phyloP scores from a whole-genome alignment of 2,113 vertebrate genomes.

The Oceanites oceanicus region DNA sequence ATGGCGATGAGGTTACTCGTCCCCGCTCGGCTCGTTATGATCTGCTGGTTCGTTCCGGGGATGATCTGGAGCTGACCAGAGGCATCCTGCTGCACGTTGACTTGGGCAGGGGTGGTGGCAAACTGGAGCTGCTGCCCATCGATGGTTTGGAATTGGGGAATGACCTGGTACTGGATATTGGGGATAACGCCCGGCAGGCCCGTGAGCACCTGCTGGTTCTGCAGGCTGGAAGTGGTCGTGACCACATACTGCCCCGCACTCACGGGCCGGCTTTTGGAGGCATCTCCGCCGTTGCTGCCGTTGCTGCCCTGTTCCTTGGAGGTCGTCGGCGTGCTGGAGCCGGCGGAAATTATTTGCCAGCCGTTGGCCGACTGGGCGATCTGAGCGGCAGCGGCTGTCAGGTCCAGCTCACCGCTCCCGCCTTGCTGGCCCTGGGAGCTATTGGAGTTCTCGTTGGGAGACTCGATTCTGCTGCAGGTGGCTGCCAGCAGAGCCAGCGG shows the following conservation, averaged over 20 bases:
- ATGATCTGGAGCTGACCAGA: conserved; percentile 92
- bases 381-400: conserved; percentile 81
- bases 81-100: conserved; percentile 86
- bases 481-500: conserved; percentile 94
- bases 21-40: conserved; percentile 79
- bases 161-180: conserved; percentile 96
- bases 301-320: conserved; percentile 75
- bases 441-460: conserved; percentile 87
- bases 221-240: conserved; percentile 79
- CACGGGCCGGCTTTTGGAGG: conserved; percentile 77
- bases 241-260: conserved; percentile 85
- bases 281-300: conserved; percentile 59
- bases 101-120: conserved; percentile 73
- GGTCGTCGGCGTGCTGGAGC: conserved; percentile 74
- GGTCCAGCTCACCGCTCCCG: conserved; percentile 81
- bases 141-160: conserved; percentile 94
- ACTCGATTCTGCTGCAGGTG: conserved; percentile 96
- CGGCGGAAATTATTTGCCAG: conserved; percentile 90
- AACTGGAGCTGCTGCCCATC: conserved; percentile 94
- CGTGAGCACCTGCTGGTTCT: conserved; percentile 90
- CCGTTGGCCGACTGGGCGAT: conserved; percentile 86
- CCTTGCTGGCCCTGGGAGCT: conserved; percentile 79
- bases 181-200: conserved; percentile 87
- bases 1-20: conserved; percentile 89
- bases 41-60: conserved; percentile 86